Evolutionary conservation across 2,888 invertebrate species (phyloP), one percentile per base, ranked within the genome.

Genomic region (Epistrophe eligans): DNA sequence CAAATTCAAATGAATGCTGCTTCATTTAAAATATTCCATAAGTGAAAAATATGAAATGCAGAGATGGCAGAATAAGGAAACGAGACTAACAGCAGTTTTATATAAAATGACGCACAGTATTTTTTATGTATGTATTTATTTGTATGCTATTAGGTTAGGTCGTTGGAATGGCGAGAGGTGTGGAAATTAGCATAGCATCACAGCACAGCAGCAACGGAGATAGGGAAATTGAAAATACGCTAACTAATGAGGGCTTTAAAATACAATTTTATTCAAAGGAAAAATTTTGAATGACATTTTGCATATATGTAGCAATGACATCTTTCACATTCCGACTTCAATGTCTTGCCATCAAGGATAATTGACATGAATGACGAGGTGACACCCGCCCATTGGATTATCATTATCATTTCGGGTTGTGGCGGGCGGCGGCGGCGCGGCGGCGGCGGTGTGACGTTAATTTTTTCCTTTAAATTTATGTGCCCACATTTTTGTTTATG

Each of bases 201-300:
- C 55, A n/a, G 19, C 24, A 32, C 55, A n/a, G 19, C 67, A 9
- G 55, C 2, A 57, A 15, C 24, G 57, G 19, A 28, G 32, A 28
- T 17, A 38, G 62, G 40, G 57, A 64, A 73, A 77, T 67, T 77
- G 48, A 82, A 62, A 76, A 77, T 66, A 66, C 38, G n/a, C 71
- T 57, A 45, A 58, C 76, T 82, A 77, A 82, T 82, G 81, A 82
- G 60, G 81, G 66, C 48, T 77, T 80, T 77, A 70, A 81, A 77
- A 81, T 74, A 79, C 82, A 85, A 85, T 85, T 85, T 85, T 74
- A 85, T 85, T 81, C 82, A 82, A 64, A 45, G 50, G 58, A 60
- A 62, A 66, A 64, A 50, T 66, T 45, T 62, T 64, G 76, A 52
- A 71, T 58, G 72, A 70, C 73, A 80, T 24, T 60, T 38, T 60